Base-by-base conservation (phyloP, 2,113 vertebrate genomes). In the Symphodus melops region DNA sequence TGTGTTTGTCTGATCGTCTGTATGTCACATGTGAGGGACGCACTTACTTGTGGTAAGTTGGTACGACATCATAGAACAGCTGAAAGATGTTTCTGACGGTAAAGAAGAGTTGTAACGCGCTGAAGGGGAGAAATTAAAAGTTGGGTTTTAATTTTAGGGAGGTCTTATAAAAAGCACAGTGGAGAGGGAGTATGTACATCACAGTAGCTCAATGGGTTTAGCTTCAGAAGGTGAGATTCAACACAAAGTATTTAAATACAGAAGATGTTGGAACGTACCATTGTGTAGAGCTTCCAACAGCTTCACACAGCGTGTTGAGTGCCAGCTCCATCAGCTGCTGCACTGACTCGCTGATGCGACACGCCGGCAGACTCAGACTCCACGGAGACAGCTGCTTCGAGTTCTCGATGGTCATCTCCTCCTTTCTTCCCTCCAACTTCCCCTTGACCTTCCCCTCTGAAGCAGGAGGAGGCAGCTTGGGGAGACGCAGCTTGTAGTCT, bases 61-160 rank as follows among this genome's bases (percentile, higher is more conserved):
- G 98, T 12, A 99, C 97, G 0, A 99, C 97, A 23, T 99, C 97
- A 3, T 94, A 96, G 93, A 99, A 99, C n/a, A 99, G 92, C 82
- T 98, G 96, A 90, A 99, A 99, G 79, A 99, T 96, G 79, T 99
- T 98, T 84, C 97, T 92, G 55, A 98, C 97, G 0, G 96, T 96
- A 88, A 96, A 97, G 86, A 99, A 98, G 68, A 99, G 96, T 66
- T 99, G 97, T 17, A 96, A 79, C 3, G 95, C 95, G 72, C 97
- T 99, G 68, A 63, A 77, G 55, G 72, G 36, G 2, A 75, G 41
- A 36, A 41, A 56, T 20, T 82, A 48, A 21, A 8, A 49, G 33
- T 13, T 5, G 1, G 28, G 6, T 33, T 5, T 14, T 14, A 14
- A 12, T 44, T 9, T 9, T 7, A 8, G 8, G 8, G 8, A 9